Percentiles rank a stretch among this genome's conserved stretches.
phyloP scores from a whole-genome alignment of 2,113 vertebrate genomes.

The Grallaria varia region DNA sequence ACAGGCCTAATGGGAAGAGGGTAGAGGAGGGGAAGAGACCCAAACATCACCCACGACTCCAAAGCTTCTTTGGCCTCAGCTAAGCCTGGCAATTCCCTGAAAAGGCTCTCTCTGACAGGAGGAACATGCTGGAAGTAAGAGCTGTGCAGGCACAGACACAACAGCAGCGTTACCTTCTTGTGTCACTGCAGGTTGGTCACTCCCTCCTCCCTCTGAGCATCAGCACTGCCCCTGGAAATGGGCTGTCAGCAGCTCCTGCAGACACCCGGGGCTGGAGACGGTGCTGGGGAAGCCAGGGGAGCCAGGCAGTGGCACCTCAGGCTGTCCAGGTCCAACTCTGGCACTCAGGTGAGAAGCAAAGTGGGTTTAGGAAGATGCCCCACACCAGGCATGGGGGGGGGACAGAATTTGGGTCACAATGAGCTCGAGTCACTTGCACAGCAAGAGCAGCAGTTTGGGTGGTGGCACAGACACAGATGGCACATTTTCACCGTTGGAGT shows the following conservation, averaged over 20 bases:
- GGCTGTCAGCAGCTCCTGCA: neutral
- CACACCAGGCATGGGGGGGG: neutral
- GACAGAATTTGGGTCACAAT: neutral
- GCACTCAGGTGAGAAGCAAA: neutral
- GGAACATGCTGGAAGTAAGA: neutral
- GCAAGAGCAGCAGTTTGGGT: neutral
- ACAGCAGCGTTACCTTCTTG: neutral
- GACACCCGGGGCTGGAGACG: neutral
- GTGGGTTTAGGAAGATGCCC: neutral
- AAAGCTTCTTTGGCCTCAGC: neutral
- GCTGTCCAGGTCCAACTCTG: neutral
- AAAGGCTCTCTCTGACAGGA: neutral
- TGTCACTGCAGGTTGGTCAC: neutral
- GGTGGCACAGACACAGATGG: slow-evolving; percentile 58
- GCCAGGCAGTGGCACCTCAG: neutral
- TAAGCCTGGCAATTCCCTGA: neutral
- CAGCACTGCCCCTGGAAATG: neutral
- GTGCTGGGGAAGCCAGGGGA: neutral
- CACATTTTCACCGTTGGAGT: slow-evolving; percentile 65
- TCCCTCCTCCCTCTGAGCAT: neutral
- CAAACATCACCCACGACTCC: neutral
- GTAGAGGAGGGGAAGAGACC: neutral
- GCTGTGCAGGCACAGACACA: neutral
- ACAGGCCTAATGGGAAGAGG: neutral
- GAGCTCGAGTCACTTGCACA: neutral